Evolutionary conservation across 2,888 invertebrate species (phyloP).

Genomic region (Gerris lacustris): DNA sequence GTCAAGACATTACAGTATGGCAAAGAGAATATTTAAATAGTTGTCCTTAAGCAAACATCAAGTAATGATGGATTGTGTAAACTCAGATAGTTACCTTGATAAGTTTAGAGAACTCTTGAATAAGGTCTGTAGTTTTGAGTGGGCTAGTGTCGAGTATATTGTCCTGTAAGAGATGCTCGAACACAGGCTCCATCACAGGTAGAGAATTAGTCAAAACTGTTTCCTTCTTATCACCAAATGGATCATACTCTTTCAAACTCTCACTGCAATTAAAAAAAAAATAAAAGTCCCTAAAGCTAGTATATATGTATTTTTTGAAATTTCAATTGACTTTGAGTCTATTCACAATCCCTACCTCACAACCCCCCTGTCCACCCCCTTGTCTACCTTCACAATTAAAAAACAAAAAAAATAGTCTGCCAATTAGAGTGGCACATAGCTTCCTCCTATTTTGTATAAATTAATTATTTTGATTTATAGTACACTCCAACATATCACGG

Average conservation of each 20-base stretch:
- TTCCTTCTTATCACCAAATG: slow-evolving; percentile 60
- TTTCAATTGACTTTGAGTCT: neutral
- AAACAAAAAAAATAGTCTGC: too few species aligned
- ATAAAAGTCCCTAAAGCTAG: neutral
- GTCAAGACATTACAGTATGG: too few species aligned
- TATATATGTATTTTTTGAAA: neutral
- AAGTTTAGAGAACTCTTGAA: slow-evolving; percentile 9
- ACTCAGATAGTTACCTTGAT: slow-evolving; percentile 12
- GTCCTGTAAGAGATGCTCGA: slow-evolving; percentile 17
- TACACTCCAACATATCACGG: too few species aligned
- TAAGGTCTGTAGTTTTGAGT: neutral
- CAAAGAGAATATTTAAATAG: neutral
- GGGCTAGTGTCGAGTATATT: slow-evolving; percentile 13
- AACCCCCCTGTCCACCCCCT: too few species aligned
- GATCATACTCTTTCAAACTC: slow-evolving; percentile 54
- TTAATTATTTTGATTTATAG: too few species aligned
- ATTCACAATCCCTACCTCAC: too few species aligned
- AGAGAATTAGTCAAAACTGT: slow-evolving; percentile 22
- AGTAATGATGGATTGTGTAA: too few species aligned
- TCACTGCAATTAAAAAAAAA: slow-evolving; percentile 40
- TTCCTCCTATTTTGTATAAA: too few species aligned
- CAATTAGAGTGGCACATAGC: too few species aligned
- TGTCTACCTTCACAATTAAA: too few species aligned
- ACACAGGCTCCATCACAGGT: slow-evolving; percentile 12
- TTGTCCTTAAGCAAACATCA: too few species aligned